These are phyloP conservation scores for Lontra canadensis DNA, from an alignment of 2,113 vertebrate genomes.

Conservation along the genomic window DNA sequence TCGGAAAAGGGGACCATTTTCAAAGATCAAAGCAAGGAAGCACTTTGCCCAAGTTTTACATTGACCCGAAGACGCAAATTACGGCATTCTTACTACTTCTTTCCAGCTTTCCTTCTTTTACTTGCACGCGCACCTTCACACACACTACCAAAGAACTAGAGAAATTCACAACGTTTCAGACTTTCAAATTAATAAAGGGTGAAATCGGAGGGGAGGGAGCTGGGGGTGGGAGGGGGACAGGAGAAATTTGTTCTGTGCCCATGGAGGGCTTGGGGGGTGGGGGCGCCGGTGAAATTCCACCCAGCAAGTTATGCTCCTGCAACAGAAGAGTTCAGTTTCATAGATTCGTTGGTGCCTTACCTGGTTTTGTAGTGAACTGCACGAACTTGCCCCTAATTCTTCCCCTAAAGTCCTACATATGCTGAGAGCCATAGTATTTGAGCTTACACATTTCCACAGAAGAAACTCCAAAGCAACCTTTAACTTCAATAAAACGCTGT, in stretches of 20 bases:
- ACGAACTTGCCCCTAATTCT: constrained; percentile 67
- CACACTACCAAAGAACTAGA: background rate
- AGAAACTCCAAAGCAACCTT: constrained; percentile 87
- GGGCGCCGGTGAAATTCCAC: constrained; percentile 64
- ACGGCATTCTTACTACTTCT: background rate
- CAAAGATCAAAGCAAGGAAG: constrained; percentile 42
- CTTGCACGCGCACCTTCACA: background rate
- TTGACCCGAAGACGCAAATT: background rate
- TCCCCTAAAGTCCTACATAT: constrained; percentile 66
- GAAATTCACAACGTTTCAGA: background rate
- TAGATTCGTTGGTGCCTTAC: constrained; percentile 77
- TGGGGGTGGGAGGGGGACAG: background rate
- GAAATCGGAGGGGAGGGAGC: background rate
- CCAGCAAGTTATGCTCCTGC: constrained; percentile 60
- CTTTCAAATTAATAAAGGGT: constrained; percentile 37
- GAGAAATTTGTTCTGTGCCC: constrained; percentile 41
- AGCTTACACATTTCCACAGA: constrained; percentile 76
- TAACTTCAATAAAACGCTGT: constrained; percentile 87
- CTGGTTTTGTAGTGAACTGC: constrained; percentile 80
- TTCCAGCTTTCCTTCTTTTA: constrained; percentile 6
- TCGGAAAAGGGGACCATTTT: background rate
- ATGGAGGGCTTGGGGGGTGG: constrained; percentile 19
- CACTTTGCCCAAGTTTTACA: background rate
- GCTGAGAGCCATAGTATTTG: constrained; percentile 76
- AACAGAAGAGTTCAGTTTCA: constrained; percentile 29